phyloP scores from a whole-genome alignment of 1,140 invertebrate genomes.

The Magallana gigas region DNA sequence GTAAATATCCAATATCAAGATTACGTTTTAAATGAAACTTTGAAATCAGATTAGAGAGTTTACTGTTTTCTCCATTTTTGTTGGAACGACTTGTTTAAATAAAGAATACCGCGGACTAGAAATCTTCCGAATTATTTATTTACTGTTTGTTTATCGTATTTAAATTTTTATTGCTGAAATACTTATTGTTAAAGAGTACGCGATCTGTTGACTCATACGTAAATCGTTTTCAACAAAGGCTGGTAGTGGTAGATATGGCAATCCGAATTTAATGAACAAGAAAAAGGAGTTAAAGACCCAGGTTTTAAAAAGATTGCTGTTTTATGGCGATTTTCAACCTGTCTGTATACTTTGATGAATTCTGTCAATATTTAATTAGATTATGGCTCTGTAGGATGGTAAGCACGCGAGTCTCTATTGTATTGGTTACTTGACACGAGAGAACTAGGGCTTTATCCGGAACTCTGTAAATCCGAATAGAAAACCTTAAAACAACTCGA shows the following conservation, averaged over 20 bases:
- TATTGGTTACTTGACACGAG: not conserved
- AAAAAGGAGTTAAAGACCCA: conserved; percentile 14
- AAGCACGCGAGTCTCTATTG: not conserved
- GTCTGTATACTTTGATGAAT: conserved; percentile 24
- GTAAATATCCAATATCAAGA: too few relatives aligned
- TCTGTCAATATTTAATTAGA: conserved; percentile 7
- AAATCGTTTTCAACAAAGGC: not conserved
- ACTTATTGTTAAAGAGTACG: not conserved
- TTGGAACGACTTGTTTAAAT: not conserved
- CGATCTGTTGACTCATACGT: not conserved
- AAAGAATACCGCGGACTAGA: not conserved
- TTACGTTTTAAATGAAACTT: too few relatives aligned
- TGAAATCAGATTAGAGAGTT: not conserved
- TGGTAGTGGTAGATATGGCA: conserved; percentile 2
- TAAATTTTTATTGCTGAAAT: not conserved
- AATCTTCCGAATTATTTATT: not conserved
- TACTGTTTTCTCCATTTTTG: not conserved
- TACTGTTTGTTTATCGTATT: not conserved
- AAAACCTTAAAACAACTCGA: not conserved
- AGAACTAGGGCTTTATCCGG: conserved; percentile 22
- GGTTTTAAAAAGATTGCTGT: conserved; percentile 26
- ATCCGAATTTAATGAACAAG: conserved; percentile 29
- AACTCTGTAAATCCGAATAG: conserved; percentile 9
- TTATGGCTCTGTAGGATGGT: not conserved
- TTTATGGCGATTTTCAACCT: conserved; percentile 15